phyloP scores from a whole-genome alignment of 2,888 invertebrate species.

The Tachina fera region DNA sequence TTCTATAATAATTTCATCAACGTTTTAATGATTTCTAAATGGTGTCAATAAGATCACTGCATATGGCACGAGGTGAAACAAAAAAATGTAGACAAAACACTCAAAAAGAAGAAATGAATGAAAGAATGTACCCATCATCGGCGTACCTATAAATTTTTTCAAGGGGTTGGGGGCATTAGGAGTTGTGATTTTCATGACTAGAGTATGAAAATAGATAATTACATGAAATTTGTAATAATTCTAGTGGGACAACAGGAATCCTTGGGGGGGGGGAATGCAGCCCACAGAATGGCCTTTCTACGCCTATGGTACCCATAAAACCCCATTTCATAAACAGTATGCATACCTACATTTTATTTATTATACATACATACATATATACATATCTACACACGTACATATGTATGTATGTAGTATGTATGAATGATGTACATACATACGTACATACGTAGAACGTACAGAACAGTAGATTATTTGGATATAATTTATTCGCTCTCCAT shows the following conservation, averaged over 20 bases:
- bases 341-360: background rate
- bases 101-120: background rate
- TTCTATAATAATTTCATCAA: background rate
- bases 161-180: too few species aligned
- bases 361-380: too few species aligned
- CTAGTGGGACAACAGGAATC: too few species aligned
- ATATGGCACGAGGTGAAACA: background rate
- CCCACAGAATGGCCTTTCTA: too few species aligned
- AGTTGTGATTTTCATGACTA: too few species aligned
- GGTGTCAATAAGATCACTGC: constrained; percentile 17
- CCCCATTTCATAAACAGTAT: background rate
- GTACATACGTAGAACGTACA: background rate
- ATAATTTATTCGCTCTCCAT: constrained; percentile 13
- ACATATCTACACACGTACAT: too few species aligned
- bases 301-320: background rate
- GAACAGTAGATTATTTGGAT: background rate
- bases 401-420: too few species aligned
- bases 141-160: too few species aligned
- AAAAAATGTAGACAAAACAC: background rate
- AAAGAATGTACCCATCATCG: background rate
- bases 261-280: too few species aligned
- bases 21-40: background rate
- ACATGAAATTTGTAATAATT: too few species aligned
- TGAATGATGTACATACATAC: too few species aligned
- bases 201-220: too few species aligned